Percentiles rank a stretch among this genome's conserved stretches.
phyloP scores from a whole-genome alignment of 1,140 invertebrate species.

The Caenorhabditis brenneri region DNA sequence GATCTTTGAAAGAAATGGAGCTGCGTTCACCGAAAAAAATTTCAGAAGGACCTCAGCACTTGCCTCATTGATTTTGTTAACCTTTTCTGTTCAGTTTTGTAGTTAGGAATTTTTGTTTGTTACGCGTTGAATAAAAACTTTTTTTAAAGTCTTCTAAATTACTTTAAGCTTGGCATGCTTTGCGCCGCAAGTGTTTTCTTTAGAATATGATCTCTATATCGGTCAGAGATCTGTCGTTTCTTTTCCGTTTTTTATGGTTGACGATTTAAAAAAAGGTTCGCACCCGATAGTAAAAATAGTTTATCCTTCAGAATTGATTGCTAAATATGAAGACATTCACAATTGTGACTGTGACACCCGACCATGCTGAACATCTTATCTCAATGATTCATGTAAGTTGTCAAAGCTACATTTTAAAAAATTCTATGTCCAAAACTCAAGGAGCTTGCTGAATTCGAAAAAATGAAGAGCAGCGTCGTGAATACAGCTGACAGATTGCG shows the following conservation, averaged over 20 bases:
- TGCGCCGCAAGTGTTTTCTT: no score
- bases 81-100: no score
- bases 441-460: constrained; percentile 83
- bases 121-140: no score
- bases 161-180: no score
- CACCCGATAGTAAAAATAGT: no score
- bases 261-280: no score
- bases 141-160: no score
- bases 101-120: neutral
- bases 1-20: constrained; percentile 66
- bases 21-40: constrained; percentile 60
- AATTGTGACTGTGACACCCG: neutral
- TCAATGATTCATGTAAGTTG: constrained; percentile 10
- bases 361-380: constrained; percentile 17
- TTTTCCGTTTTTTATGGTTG: no score
- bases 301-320: no score
- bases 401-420: neutral
- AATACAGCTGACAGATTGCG: constrained; percentile 77
- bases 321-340: neutral
- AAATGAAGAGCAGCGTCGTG: constrained; percentile 79
- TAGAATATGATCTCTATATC: no score
- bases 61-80: constrained; percentile 8
- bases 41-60: constrained; percentile 50
- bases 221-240: no score
- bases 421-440: constrained; percentile 70